Evolutionary conservation across 64 coral and sea anemone genomes (phyloP).

Genomic region (Montipora sp.): DNA sequence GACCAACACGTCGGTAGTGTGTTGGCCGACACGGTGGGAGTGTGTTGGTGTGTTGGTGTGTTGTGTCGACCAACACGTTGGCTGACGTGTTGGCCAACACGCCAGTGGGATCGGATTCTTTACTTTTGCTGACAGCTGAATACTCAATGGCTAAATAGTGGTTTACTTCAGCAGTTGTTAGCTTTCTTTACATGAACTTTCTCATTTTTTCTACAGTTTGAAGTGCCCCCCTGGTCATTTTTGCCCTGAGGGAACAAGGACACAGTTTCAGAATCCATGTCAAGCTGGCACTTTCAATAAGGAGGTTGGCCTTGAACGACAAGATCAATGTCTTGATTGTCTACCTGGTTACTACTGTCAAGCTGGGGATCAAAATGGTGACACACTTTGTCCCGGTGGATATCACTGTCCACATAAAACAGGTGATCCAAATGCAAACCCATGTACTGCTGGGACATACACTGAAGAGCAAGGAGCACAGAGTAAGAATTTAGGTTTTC

Average conservation of each 20-base stretch:
- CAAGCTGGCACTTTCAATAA: constrained; percentile 56
- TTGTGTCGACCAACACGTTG: too few relatives aligned
- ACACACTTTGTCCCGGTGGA: constrained; percentile 74
- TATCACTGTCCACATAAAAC: constrained; percentile 76
- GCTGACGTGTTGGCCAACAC: too few relatives aligned
- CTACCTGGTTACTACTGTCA: constrained; percentile 80
- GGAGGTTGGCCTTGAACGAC: constrained; percentile 75
- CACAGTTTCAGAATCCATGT: constrained; percentile 78
- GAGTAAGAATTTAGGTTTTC: constrained; percentile 58
- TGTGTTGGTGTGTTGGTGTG: too few relatives aligned
- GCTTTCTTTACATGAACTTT: too few relatives aligned
- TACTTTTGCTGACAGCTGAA: too few relatives aligned
- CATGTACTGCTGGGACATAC: constrained; percentile 81
- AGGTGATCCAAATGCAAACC: not conserved
- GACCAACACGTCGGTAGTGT: too few relatives aligned
- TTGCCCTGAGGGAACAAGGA: constrained; percentile 75
- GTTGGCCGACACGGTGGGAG: too few relatives aligned
- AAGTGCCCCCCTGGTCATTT: constrained; percentile 84
- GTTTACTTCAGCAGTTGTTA: too few relatives aligned
- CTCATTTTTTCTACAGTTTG: constrained; percentile 38
- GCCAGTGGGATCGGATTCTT: too few relatives aligned
- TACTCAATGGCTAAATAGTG: too few relatives aligned
- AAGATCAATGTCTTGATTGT: constrained; percentile 77
- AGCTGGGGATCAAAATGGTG: constrained; percentile 72
- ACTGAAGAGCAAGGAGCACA: constrained; percentile 92